Evolutionary conservation across 2,797 vertebrate genomes (phyloP).

Genomic region (Parauchenoglanis punctatus): DNA sequence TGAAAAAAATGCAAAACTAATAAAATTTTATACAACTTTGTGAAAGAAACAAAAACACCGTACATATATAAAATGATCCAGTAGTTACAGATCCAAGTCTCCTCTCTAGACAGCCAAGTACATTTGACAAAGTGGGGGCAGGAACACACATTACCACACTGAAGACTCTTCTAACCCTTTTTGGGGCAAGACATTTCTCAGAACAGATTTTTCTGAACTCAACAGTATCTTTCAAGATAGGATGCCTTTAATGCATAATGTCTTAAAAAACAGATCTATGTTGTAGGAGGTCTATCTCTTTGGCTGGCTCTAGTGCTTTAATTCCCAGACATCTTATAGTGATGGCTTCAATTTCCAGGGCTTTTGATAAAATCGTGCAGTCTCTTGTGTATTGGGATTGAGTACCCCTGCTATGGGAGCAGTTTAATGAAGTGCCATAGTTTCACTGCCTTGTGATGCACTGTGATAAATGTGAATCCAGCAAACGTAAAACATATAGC

Average conservation of each 20-base stretch:
- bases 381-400: slow-evolving; percentile 82
- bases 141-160: slow-evolving; percentile 61
- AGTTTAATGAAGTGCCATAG: slow-evolving; percentile 82
- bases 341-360: slow-evolving; percentile 93
- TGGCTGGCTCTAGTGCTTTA: slow-evolving; percentile 87
- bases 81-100: slow-evolving; percentile 44
- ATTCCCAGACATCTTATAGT: slow-evolving; percentile 91
- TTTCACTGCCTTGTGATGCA: slow-evolving; percentile 74
- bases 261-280: slow-evolving; percentile 84
- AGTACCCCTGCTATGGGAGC: slow-evolving; percentile 74
- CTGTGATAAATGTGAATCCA: slow-evolving; percentile 87
- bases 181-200: slow-evolving; percentile 60
- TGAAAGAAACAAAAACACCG: neutral
- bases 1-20: neutral
- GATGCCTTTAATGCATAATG: slow-evolving; percentile 81
- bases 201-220: slow-evolving; percentile 73
- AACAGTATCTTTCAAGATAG: slow-evolving; percentile 69
- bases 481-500: slow-evolving; percentile 91
- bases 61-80: slow-evolving; percentile 26
- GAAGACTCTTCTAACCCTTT: slow-evolving; percentile 52
- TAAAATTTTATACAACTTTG: neutral
- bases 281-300: slow-evolving; percentile 87
- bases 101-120: slow-evolving; percentile 31
- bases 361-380: slow-evolving; percentile 94
- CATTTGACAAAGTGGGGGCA: slow-evolving; percentile 71